Base-by-base conservation (phyloP, 1,140 invertebrate species). In the Lasioglossum albipes region DNA sequence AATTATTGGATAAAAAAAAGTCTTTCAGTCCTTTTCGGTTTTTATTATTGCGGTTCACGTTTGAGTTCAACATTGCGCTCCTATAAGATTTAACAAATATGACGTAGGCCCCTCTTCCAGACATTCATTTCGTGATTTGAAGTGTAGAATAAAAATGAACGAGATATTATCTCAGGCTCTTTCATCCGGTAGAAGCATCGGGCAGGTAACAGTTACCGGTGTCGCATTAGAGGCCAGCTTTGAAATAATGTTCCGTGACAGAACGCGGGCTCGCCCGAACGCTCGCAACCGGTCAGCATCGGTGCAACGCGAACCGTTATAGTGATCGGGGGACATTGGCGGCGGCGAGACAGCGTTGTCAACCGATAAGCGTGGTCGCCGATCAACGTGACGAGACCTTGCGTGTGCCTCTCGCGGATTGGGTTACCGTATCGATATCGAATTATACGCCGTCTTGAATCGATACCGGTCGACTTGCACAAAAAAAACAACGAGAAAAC, bases 361-460 rank as follows among this genome's bases (percentile, higher is more conserved):
- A 73, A 74, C 71, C 83, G 84, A 85, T 45, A 82, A 82, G 84
- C 84, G 68, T 77, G 72, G 84, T 85, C 84, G 65, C 7, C 73
- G 83, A 85, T 72, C 74, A 68, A 85, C 71, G 80, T 22, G 76
- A 80, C 76, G 85, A 91, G 88, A 87, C 89, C 90, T 90, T 91
- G 90, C 90, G 88, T 91, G 87, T 90, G 88, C 89, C 84, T 84
- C 73, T 79, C 87, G 67, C 71, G 88, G 89, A 88, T 93, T 87
- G 88, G 74, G 83, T 93, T 93, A 92, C 91, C 84, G 84, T 91
- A 93, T 93, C 92, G 91, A 93, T 93, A 93, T 93, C 91, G 88
- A 93, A 93, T 93, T 93, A 93, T 93, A 91, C 91, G 92, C 88
- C 84, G 90, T 91, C 92, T 92, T 93, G 89, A 93, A 93, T 92